Evolutionary conservation across 2,888 invertebrate genomes (phyloP).

Genomic region (Cephonodes hylas): DNA sequence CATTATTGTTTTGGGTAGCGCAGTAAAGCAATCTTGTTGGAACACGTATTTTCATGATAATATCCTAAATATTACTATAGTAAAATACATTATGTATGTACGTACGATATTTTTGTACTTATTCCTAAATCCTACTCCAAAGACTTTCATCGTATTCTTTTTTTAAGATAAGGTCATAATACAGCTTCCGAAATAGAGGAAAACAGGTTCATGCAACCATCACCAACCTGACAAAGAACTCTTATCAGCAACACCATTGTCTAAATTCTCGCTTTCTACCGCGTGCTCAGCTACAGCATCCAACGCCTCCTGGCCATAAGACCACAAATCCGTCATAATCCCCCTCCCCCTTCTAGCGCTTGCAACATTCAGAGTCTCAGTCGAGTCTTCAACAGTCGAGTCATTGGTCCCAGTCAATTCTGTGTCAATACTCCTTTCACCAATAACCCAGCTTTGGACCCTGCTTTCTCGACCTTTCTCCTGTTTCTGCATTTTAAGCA

Average conservation of each 20-base stretch:
- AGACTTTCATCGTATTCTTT: too few species aligned
- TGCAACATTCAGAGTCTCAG: slow-evolving; percentile 19
- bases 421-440: slow-evolving; percentile 25
- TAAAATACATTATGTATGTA: too few species aligned
- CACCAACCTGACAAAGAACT: slow-evolving; percentile 69
- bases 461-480: slow-evolving; percentile 65
- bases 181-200: not conserved
- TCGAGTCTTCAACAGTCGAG: slow-evolving; percentile 11
- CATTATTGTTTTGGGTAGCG: too few species aligned
- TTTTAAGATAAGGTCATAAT: too few species aligned
- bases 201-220: slow-evolving; percentile 32
- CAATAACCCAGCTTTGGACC: slow-evolving; percentile 65
- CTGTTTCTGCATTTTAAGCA: slow-evolving; percentile 44
- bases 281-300: slow-evolving; percentile 65
- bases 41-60: too few species aligned
- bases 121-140: too few species aligned
- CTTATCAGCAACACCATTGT: slow-evolving; percentile 62
- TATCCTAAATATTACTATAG: too few species aligned
- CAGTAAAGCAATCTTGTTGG: too few species aligned
- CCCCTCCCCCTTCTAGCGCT: slow-evolving; percentile 43
- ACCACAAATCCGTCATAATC: slow-evolving; percentile 53
- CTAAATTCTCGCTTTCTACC: slow-evolving; percentile 53
- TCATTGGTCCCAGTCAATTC: not conserved
- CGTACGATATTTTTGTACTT: too few species aligned
- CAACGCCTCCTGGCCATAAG: slow-evolving; percentile 55